These are phyloP conservation scores for Esox masquinongy DNA, from an alignment of 2,797 vertebrate species.

Conservation along the genomic window DNA sequence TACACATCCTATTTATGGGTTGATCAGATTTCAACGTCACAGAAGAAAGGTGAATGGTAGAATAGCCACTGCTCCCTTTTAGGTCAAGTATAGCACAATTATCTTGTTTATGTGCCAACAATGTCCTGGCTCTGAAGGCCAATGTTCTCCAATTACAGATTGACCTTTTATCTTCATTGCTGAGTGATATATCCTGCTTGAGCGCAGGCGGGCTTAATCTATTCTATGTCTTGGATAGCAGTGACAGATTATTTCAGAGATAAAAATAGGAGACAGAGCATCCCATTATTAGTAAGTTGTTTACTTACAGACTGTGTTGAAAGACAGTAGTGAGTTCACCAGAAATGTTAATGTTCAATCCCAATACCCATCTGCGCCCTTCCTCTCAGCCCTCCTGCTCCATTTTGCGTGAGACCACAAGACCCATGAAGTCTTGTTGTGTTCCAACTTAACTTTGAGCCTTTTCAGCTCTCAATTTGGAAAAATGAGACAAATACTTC, in stretches of 20 bases:
- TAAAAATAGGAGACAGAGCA: not conserved
- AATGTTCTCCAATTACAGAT: constrained; percentile 64
- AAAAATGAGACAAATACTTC: no score
- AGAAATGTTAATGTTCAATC: no score
- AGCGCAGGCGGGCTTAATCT: constrained; percentile 10
- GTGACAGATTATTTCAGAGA: not conserved
- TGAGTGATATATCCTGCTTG: constrained; percentile 24
- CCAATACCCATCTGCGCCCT: no score
- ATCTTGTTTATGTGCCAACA: constrained; percentile 60
- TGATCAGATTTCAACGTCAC: constrained; percentile 56
- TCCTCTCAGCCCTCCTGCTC: no score
- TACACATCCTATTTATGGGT: constrained; percentile 47
- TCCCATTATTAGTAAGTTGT: not conserved
- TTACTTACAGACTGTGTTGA: not conserved
- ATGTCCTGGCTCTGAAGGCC: constrained; percentile 62
- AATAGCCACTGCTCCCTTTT: constrained; percentile 40
- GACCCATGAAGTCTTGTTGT: no score
- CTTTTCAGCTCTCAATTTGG: no score
- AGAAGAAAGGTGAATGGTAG: constrained; percentile 47
- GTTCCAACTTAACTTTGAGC: no score
- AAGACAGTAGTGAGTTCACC: not conserved
- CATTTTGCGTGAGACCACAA: no score
- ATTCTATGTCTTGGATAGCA: constrained; percentile 5
- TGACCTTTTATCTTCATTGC: constrained; percentile 47
- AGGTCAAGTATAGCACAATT: constrained; percentile 61